Base-by-base conservation (phyloP, 2,113 vertebrate species). In the Triplophysa tibetana region DNA sequence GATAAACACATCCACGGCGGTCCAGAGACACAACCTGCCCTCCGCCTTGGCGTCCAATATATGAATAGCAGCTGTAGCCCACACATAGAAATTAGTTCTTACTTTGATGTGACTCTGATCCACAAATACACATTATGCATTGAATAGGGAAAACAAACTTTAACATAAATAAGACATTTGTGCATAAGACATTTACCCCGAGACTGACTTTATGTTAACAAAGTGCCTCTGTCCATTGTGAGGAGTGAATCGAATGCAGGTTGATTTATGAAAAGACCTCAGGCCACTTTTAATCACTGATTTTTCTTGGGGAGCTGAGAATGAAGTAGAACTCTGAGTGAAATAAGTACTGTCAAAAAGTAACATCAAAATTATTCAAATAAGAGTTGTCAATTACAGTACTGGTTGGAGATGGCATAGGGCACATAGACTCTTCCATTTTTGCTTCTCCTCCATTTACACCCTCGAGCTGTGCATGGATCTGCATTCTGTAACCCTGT, bases 231-330 rank as follows among this genome's bases (percentile, higher is more conserved):
- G 67, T 0, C 48, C 0, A 0, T 19, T 41, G 0, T 0, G 13
- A 4, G 54, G 87, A 1, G 0, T 66, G 68, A 94, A 94, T 41
- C 86, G 89, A 63, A 93, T 76, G 80, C 93, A 94, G 64, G 91
- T 91, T 23, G 85, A 85, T 0, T 0, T 0, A 0, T 79, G 33
- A 41, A 94, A 92, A 1, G 92, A 92, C 0, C 10, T 3, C 50
- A 94, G 78, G 8, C 79, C 91, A 17, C 0, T 0, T 23, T 62
- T 0, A 43, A 94, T 93, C 54, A 63, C 12, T 0, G 1, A 0
- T 45, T 10, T 82, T 73, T 93, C 82, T 17, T 64, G 9, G 1
- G 0, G 1, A 14, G 90, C 91, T 93, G 54, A 50, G 4, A n/a
- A 14, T 62, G 23, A 76, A 60, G 48, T 16, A 61, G 52, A 23